phyloP scores from a whole-genome alignment of 2,888 invertebrate species.

The Pseudococcus longispinus region DNA sequence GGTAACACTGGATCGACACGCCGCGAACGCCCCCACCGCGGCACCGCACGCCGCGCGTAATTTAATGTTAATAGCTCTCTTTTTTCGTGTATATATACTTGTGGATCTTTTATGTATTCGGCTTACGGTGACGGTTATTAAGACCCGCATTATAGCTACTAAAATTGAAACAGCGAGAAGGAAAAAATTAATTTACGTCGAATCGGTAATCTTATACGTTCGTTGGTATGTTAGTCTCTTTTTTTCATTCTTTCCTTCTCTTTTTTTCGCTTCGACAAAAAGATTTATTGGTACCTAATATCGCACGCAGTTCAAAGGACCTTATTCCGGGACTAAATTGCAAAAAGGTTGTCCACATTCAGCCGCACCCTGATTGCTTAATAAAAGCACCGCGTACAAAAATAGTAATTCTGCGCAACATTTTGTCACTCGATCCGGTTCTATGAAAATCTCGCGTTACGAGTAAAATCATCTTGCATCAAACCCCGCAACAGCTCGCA shows the following conservation, averaged over 20 bases:
- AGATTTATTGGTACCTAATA: not conserved
- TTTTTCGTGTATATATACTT: slow-evolving; percentile 26
- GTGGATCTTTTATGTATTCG: slow-evolving; percentile 34
- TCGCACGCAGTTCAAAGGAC: not conserved
- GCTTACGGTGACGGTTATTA: slow-evolving; percentile 22
- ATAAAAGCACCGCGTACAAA: not conserved
- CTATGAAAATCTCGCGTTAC: not conserved
- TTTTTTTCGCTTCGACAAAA: not conserved
- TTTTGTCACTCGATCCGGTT: not conserved
- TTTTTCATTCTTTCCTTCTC: not conserved
- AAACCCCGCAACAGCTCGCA: not conserved
- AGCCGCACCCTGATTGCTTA: not conserved
- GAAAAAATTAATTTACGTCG: slow-evolving; percentile 9
- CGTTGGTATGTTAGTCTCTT: not conserved
- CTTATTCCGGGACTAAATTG: not conserved
- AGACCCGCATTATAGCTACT: slow-evolving; percentile 34
- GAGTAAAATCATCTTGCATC: not conserved
- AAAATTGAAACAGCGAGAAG: slow-evolving; percentile 28
- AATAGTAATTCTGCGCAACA: not conserved
- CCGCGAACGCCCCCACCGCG: not conserved
- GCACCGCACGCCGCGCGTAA: not conserved
- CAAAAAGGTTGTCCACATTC: not conserved
- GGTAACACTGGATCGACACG: not conserved
- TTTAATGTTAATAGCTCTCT: slow-evolving; percentile 28
- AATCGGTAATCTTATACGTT: slow-evolving; percentile 15